These are phyloP conservation scores for Drosophila monieri DNA, from an alignment of 2,888 invertebrate genomes.

Conservation along the genomic window DNA sequence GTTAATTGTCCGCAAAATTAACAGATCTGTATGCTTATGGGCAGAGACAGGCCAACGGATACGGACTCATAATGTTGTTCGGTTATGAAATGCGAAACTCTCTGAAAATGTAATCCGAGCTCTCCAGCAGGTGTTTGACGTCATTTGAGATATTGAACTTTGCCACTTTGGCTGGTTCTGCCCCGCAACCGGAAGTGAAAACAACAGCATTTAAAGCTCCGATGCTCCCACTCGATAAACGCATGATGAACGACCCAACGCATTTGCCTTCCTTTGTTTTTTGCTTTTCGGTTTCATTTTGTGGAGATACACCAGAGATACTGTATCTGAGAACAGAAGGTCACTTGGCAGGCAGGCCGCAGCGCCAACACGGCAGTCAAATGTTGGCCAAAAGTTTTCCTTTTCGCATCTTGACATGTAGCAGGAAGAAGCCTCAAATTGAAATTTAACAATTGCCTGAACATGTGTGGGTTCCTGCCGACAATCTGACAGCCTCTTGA, in stretches of 20 bases:
- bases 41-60: constrained; percentile 32
- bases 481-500: constrained; percentile 41
- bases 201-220: constrained; percentile 57
- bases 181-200: constrained; percentile 63
- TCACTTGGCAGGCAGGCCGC: constrained; percentile 37
- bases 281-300: constrained; percentile 10
- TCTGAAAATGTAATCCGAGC: constrained; percentile 42
- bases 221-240: constrained; percentile 68
- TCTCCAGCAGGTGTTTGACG: constrained; percentile 53
- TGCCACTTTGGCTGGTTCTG: constrained; percentile 34
- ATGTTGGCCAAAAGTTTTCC: constrained; percentile 50
- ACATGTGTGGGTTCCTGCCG: constrained; percentile 31
- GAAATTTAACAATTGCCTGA: constrained; percentile 63
- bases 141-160: constrained; percentile 61
- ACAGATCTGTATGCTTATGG: constrained; percentile 22
- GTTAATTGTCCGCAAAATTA: constrained; percentile 39
- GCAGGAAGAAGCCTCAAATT: constrained; percentile 53
- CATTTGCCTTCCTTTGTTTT: constrained; percentile 16
- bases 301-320: constrained; percentile 5
- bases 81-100: constrained; percentile 55
- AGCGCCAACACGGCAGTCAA: constrained; percentile 44
- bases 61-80: constrained; percentile 14
- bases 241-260: constrained; percentile 56
- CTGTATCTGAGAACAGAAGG: constrained; percentile 48
- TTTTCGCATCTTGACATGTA: constrained; percentile 51